Percentiles rank a stretch among this genome's conserved stretches.
phyloP scores from a whole-genome alignment of 2,888 invertebrate species.

The Ashinkailepas kermadecensis region DNA sequence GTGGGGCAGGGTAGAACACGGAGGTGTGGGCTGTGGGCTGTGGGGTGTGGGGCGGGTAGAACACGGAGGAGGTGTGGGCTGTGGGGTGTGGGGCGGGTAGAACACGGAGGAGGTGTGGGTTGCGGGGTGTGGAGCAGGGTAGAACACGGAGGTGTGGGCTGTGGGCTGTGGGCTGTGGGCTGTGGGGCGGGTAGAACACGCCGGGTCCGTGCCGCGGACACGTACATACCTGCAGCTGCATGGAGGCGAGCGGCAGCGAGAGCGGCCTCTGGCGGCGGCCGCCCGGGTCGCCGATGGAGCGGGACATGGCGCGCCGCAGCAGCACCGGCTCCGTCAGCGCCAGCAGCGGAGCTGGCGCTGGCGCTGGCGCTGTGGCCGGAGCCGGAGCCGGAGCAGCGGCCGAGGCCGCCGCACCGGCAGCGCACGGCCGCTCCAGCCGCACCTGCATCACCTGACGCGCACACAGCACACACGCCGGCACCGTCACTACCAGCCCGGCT shows the following conservation, averaged over 20 bases:
- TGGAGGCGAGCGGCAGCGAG: slow-evolving; percentile 21
- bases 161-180: no score
- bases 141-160: no score
- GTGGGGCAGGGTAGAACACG: no score
- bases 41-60: no score
- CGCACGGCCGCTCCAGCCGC: not conserved
- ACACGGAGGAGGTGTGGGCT: no score
- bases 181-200: no score
- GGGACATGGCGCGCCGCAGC: slow-evolving; percentile 25
- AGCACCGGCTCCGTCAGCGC: slow-evolving; percentile 19
- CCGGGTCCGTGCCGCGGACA: no score
- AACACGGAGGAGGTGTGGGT: no score
- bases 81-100: no score
- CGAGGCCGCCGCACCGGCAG: not conserved
- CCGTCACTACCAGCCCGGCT: not conserved
- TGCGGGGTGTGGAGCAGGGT: no score
- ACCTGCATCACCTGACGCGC: not conserved
- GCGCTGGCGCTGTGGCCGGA: not conserved
- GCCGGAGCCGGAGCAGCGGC: not conserved
- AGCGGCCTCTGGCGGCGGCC: slow-evolving; percentile 19
- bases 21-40: no score
- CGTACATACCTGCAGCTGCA: slow-evolving; percentile 11
- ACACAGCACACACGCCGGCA: not conserved
- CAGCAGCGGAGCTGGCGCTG: not conserved
- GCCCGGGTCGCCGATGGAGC: slow-evolving; percentile 21